Evolutionary conservation across 1,140 invertebrate species (phyloP), one percentile per base, ranked within the genome.

Genomic region (Telenomus remus): DNA sequence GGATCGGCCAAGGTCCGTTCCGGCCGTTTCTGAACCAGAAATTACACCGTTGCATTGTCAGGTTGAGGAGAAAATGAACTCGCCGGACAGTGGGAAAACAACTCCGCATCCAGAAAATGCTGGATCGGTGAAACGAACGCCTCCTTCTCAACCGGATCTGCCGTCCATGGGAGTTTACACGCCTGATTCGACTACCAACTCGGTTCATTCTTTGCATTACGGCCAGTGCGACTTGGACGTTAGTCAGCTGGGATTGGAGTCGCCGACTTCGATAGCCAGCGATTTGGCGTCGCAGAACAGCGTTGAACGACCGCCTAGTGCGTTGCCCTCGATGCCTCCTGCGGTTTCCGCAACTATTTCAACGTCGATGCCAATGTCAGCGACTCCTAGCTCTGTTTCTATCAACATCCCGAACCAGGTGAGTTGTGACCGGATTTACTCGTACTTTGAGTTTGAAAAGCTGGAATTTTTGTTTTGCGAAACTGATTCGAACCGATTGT

Each of bases 231-330:
- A 96, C 68, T 86, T 96, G 51, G 95, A 96, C 84, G 94, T 95
- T 0, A 92, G 91, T 74, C 95, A 96, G 80, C 84, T 96, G 16
- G 94, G 93, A 4, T 86, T 97, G 53, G 95, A 96, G 80, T 96
- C 95, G 0, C 95, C 95, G 0, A 93, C 94, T 0, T 95, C 94
- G 14, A 96, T 97, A 59, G 93, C 94, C 0, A 95, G 94, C 35
- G 94, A 96, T 83, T 91, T 96, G 80, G 92, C 93, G 1, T 93
- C 92, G 11, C 93, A 94, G 49, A 93, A 93, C 80, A 92, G 93
- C 76, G 91, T 92, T 76, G 92, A 94, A 77, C 84, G 90, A 43
- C 89, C 90, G 7, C 88, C 87, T 0, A 88, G 87, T 37, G 86
- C 85, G 1, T 37, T 87, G 9, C 86, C 86, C 0, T 84, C 85